These are phyloP conservation scores for Pandion haliaetus DNA, from an alignment of 2,113 vertebrate genomes.

Conservation along the genomic window DNA sequence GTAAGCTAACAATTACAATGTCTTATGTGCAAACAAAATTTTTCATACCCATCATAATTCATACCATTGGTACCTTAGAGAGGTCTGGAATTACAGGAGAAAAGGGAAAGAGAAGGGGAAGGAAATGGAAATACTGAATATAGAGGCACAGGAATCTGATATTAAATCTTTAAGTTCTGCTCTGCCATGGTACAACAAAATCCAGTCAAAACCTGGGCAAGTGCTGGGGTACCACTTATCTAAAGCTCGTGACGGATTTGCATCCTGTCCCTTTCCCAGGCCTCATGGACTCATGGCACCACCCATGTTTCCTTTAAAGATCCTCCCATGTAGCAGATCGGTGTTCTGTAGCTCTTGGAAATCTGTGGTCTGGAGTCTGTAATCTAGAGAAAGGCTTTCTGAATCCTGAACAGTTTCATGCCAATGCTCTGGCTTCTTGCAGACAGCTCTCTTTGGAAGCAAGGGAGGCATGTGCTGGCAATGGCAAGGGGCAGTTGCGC, in stretches of 20 bases:
- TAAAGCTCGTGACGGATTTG: not conserved
- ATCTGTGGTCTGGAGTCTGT: not conserved
- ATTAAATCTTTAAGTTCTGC: not conserved
- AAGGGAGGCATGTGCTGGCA: not conserved
- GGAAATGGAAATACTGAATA: not conserved
- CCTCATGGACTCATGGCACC: not conserved
- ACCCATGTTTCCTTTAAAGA: not conserved
- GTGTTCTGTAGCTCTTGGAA: not conserved
- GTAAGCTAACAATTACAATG: constrained; percentile 22
- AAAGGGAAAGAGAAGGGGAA: not conserved
- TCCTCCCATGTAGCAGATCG: not conserved
- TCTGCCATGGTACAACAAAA: not conserved
- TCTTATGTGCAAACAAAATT: constrained; percentile 14
- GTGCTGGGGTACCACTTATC: not conserved
- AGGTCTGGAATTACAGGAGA: not conserved
- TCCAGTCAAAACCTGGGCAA: not conserved
- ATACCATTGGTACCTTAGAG: not conserved
- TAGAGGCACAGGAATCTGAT: not conserved
- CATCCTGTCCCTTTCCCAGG: not conserved
- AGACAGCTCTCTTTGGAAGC: not conserved
- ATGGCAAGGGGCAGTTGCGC: not conserved
- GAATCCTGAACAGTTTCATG: not conserved
- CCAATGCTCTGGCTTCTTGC: not conserved
- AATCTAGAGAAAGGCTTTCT: not conserved
- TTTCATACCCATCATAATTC: not conserved